Conservation (phyloP, 2,888 invertebrate species). For the Lacanobia oleracea region DNA sequence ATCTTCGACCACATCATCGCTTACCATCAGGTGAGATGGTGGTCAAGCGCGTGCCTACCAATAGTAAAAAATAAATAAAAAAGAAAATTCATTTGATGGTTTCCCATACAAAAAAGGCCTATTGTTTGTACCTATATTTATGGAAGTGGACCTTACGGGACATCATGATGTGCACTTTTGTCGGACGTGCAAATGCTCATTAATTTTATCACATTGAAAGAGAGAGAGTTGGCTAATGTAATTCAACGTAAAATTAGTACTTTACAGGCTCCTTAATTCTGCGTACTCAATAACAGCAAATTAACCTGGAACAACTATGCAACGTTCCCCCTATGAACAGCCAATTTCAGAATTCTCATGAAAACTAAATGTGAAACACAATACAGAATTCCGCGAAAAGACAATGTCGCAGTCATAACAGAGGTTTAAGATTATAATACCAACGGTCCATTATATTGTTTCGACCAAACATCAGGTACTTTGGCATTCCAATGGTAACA, state of each 20-base stretch:
- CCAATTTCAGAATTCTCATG: slow-evolving; percentile 11
- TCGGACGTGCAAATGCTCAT: too few species aligned
- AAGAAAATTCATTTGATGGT: too few species aligned
- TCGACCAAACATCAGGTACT: neutral
- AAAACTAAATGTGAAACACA: slow-evolving; percentile 16
- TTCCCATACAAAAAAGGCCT: too few species aligned
- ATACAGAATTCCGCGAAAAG: slow-evolving; percentile 29
- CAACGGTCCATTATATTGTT: slow-evolving; percentile 25
- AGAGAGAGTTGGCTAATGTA: neutral
- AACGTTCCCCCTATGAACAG: neutral
- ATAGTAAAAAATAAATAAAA: too few species aligned
- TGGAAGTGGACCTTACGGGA: too few species aligned
- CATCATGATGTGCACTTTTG: too few species aligned
- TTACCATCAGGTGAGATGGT: too few species aligned
- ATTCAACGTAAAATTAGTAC: neutral
- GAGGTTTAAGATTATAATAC: slow-evolving; percentile 30
- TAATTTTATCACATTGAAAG: too few species aligned
- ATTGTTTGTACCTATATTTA: too few species aligned
- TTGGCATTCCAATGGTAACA: slow-evolving; percentile 10
- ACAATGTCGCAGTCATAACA: slow-evolving; percentile 20
- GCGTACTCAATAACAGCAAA: neutral
- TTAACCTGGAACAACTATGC: neutral
- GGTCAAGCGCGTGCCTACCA: too few species aligned
- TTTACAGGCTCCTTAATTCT: neutral
- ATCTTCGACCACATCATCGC: too few species aligned